A percentile compares a stretch with the other conserved stretches of the same genome.
Conservation (phyloP, 1,140 invertebrate genomes). For the Drosophila trapezifrons region DNA sequence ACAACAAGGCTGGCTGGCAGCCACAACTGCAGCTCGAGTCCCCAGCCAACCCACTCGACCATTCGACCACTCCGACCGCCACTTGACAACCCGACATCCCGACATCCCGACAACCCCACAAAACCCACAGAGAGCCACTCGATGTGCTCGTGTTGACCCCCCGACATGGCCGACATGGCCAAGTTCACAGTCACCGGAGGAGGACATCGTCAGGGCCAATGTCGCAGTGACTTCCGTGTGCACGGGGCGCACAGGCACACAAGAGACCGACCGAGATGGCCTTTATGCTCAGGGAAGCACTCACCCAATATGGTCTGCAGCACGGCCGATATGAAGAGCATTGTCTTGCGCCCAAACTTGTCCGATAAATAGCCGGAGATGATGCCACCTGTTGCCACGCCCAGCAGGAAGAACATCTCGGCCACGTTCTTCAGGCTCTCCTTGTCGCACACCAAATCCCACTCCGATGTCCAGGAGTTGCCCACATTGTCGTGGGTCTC, state of each 20-base stretch:
- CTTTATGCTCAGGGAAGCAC: constrained; percentile 30
- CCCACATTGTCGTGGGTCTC: constrained; percentile 86
- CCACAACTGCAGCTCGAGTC: constrained; percentile 30
- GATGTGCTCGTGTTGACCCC: constrained; percentile 48
- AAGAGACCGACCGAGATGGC: neutral
- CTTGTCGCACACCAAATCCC: constrained; percentile 88
- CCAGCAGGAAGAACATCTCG: constrained; percentile 89
- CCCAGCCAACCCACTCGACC: constrained; percentile 33
- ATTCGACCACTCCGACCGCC: constrained; percentile 28
- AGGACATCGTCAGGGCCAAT: constrained; percentile 54
- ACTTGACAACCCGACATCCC: constrained; percentile 11
- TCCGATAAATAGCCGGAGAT: constrained; percentile 90
- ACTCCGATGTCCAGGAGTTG: constrained; percentile 88
- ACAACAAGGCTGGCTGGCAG: constrained; percentile 53
- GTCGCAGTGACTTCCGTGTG: constrained; percentile 62
- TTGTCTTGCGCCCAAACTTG: constrained; percentile 90
- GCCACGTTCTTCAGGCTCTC: constrained; percentile 87
- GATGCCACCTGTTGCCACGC: constrained; percentile 88
- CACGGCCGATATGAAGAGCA: constrained; percentile 88
- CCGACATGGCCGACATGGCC: constrained; percentile 43
- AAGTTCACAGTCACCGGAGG: constrained; percentile 52
- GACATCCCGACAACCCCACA: constrained; percentile 4
- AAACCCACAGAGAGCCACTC: constrained; percentile 29
- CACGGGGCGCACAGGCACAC: neutral
- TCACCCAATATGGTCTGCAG: constrained; percentile 88